Percentiles rank a stretch among this genome's conserved stretches.
These are phyloP conservation scores for Thryonomys swinderianus DNA, from an alignment of 2,113 vertebrate genomes.

Conservation along the genomic window DNA sequence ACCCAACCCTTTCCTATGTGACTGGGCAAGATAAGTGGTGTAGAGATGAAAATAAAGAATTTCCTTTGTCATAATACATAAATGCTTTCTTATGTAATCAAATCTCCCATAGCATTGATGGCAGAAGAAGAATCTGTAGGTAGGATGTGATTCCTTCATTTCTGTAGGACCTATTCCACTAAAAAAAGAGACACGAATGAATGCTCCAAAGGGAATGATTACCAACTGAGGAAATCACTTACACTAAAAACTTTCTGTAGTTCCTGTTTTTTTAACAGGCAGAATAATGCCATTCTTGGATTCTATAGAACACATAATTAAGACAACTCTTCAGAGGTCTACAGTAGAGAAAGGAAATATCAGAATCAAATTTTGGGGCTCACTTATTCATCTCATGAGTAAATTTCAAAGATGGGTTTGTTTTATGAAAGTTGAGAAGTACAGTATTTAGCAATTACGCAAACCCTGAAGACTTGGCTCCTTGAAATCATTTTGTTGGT, in stretches of 20 bases:
- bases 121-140: background rate
- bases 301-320: conserved; percentile 68
- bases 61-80: conserved; percentile 25
- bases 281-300: conserved; percentile 74
- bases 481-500: conserved; percentile 66
- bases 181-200: conserved; percentile 25
- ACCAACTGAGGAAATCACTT: conserved; percentile 70
- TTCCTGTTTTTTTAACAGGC: conserved; percentile 65
- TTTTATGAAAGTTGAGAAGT: conserved; percentile 76
- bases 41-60: conserved; percentile 56
- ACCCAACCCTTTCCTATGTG: conserved; percentile 52
- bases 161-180: conserved; percentile 41
- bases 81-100: conserved; percentile 48
- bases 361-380: conserved; percentile 70
- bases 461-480: conserved; percentile 75
- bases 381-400: conserved; percentile 71
- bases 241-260: conserved; percentile 59
- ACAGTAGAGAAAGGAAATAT: conserved; percentile 73
- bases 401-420: conserved; percentile 73
- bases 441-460: conserved; percentile 69
- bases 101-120: background rate
- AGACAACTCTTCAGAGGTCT: conserved; percentile 65
- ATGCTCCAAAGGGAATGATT: conserved; percentile 62
- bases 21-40: conserved; percentile 53
- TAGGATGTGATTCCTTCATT: conserved; percentile 6